phyloP scores from a whole-genome alignment of 2,113 vertebrate genomes.

The Genyomyrus donnyi region DNA sequence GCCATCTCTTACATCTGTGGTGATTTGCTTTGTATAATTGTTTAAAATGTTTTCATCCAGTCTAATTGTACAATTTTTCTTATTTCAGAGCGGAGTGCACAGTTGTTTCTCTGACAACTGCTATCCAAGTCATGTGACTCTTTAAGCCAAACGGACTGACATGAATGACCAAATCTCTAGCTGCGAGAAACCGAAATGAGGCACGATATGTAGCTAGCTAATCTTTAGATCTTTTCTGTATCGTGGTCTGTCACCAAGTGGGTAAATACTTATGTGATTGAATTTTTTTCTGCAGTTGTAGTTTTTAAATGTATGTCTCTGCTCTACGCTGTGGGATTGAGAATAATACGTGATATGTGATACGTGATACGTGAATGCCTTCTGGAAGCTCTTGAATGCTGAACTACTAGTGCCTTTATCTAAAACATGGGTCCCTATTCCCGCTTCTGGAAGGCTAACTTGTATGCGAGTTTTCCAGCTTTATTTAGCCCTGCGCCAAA shows the following conservation, averaged over 20 bases:
- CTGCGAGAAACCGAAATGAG: neutral
- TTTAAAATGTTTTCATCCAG: neutral
- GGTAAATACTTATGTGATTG: neutral
- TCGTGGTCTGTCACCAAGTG: neutral
- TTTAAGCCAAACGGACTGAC: neutral
- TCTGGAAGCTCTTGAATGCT: neutral
- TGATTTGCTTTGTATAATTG: neutral
- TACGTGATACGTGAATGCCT: neutral
- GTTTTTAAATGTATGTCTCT: neutral
- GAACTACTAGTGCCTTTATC: neutral
- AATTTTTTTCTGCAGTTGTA: neutral
- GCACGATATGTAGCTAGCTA: neutral
- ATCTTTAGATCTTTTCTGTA: neutral
- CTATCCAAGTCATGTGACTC: slow-evolving; percentile 67
- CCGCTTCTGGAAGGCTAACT: neutral
- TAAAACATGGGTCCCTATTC: neutral
- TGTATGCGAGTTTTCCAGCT: neutral
- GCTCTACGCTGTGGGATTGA: neutral
- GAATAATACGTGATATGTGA: neutral
- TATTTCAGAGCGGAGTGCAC: slow-evolving; percentile 67
- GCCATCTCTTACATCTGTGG: neutral
- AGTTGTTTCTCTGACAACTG: slow-evolving; percentile 66
- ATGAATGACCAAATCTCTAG: neutral
- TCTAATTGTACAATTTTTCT: slow-evolving; percentile 45
- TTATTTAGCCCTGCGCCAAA: neutral